Evolutionary conservation across 2,113 vertebrate species (phyloP).

Genomic region (Pterophyllum scalare): DNA sequence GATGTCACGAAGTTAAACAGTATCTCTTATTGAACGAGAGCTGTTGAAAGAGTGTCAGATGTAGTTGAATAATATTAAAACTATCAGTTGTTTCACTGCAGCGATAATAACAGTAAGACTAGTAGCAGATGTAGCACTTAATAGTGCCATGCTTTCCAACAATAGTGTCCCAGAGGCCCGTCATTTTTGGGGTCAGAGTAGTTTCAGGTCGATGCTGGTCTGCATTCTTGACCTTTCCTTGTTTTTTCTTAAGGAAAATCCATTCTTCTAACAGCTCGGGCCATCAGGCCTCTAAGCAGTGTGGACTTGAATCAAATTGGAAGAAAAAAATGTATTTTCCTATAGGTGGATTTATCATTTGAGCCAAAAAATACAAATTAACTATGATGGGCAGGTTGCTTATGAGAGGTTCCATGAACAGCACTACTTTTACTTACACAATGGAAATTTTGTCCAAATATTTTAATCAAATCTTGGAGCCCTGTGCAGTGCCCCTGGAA

Average conservation of each 20-base stretch:
- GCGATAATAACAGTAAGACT: background rate
- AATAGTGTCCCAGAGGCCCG: constrained; percentile 20
- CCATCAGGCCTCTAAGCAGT: background rate
- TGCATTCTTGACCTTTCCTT: constrained; percentile 73
- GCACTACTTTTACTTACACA: constrained; percentile 36
- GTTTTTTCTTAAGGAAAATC: constrained; percentile 56
- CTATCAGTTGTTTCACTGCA: background rate
- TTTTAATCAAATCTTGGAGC: constrained; percentile 42
- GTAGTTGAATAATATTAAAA: background rate
- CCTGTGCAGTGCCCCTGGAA: constrained; percentile 50
- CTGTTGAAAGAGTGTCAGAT: background rate
- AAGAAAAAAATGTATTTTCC: background rate
- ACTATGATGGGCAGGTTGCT: background rate
- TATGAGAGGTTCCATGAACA: background rate
- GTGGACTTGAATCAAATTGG: constrained; percentile 18
- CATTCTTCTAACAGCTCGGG: constrained; percentile 12
- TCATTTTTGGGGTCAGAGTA: constrained; percentile 35
- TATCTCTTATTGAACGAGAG: background rate
- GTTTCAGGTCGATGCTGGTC: constrained; percentile 51
- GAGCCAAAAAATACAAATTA: constrained; percentile 33
- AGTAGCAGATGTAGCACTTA: constrained; percentile 20
- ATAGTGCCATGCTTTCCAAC: constrained; percentile 19
- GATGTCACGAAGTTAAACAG: background rate
- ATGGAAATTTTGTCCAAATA: constrained; percentile 49
- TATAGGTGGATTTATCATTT: constrained; percentile 21